Conservation (phyloP, 2,113 vertebrate species). For the rabbit (Oryctolagus cuniculus) region DNA sequence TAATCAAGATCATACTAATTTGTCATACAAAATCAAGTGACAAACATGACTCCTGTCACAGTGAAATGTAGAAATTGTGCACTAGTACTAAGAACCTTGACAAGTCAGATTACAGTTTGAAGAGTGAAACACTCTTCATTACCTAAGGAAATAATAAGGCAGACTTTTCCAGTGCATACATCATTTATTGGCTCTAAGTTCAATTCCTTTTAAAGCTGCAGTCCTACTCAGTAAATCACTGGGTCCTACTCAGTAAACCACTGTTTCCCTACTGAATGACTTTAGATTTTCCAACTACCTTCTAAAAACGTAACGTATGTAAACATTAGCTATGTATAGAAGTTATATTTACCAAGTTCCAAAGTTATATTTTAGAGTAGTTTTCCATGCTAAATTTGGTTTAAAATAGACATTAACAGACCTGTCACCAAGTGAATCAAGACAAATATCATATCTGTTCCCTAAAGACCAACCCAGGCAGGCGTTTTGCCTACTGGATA, state of each 20-base stretch:
- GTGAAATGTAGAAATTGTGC: constrained; percentile 4
- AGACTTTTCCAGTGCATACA: not conserved
- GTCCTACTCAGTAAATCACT: too few species aligned
- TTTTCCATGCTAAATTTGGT: constrained; percentile 37
- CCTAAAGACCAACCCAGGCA: not conserved
- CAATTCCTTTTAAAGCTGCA: constrained; percentile 18
- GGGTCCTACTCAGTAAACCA: not conserved
- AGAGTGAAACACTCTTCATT: not conserved
- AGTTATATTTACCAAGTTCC: constrained; percentile 47
- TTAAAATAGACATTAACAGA: constrained; percentile 60
- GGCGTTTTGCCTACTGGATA: too few species aligned
- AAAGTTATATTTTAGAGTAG: constrained; percentile 38
- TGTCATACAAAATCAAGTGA: not conserved
- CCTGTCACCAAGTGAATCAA: constrained; percentile 29
- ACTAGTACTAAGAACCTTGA: constrained; percentile 22
- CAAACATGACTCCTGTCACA: not conserved
- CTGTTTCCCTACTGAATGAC: constrained; percentile 1
- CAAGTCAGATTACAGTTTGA: constrained; percentile 19
- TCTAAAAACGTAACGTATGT: constrained; percentile 42
- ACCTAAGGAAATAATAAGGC: not conserved
- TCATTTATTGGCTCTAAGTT: constrained; percentile 16
- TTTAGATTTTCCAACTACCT: constrained; percentile 40
- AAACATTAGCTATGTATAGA: not conserved
- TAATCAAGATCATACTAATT: not conserved
- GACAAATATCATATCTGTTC: constrained; percentile 29